Evolutionary conservation across 2,888 invertebrate species (phyloP).

Genomic region (Melinaea marsaeus): DNA sequence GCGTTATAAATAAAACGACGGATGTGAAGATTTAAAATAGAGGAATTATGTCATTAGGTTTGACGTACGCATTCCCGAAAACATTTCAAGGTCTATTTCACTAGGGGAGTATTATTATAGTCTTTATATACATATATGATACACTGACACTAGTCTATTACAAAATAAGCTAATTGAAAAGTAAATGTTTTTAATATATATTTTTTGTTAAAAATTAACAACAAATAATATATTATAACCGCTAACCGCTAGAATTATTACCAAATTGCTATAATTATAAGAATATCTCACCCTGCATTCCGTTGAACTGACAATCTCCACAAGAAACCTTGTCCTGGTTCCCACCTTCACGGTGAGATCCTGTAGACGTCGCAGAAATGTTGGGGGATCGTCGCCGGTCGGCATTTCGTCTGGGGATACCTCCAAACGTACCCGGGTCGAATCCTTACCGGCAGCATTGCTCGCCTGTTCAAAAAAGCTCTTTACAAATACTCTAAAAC

Average conservation of each 20-base stretch:
- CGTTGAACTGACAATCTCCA: slow-evolving; percentile 88
- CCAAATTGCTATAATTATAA: not conserved
- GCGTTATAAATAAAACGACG: slow-evolving; percentile 49
- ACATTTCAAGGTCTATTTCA: slow-evolving; percentile 38
- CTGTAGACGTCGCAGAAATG: slow-evolving; percentile 89
- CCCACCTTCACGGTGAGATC: slow-evolving; percentile 95
- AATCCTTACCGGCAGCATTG: slow-evolving; percentile 80
- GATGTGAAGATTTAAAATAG: slow-evolving; percentile 57
- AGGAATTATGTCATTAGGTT: slow-evolving; percentile 61
- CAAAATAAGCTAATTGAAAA: too few species aligned
- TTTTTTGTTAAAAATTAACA: not conserved
- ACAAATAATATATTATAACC: not conserved
- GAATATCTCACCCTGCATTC: slow-evolving; percentile 83
- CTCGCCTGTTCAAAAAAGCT: slow-evolving; percentile 50
- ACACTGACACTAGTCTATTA: too few species aligned
- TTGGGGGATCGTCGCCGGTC: slow-evolving; percentile 86
- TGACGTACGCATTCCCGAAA: slow-evolving; percentile 40
- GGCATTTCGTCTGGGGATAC: slow-evolving; percentile 77
- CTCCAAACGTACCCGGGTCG: slow-evolving; percentile 69
- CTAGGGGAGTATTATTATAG: slow-evolving; percentile 7
- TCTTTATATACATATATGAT: not conserved
- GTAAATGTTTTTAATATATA: too few species aligned
- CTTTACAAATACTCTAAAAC: not conserved
- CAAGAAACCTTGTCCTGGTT: slow-evolving; percentile 89
- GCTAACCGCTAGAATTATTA: not conserved